Conservation (phyloP, 2,888 invertebrate genomes). For the Drosophila vallismaia region DNA sequence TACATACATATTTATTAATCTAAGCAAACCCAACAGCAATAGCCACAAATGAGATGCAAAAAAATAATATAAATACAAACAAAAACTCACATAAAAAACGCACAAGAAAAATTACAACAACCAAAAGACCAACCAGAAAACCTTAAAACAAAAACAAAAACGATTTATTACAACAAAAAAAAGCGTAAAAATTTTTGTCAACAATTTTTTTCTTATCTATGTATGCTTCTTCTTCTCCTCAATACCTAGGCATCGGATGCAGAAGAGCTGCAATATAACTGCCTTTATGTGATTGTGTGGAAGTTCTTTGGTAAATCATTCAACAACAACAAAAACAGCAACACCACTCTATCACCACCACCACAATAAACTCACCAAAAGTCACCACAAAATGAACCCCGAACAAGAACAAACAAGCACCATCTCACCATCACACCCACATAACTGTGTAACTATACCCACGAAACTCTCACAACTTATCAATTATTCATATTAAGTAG, state of each 20-base stretch:
- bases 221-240: constrained; percentile 68
- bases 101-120: constrained; percentile 26
- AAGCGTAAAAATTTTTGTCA: constrained; percentile 40
- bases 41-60: constrained; percentile 27
- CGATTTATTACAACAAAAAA: constrained; percentile 19
- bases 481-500: constrained; percentile 1
- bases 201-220: constrained; percentile 67
- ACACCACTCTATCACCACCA: constrained; percentile 21
- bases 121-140: constrained; percentile 19
- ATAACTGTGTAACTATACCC: constrained; percentile 34
- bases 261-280: constrained; percentile 86
- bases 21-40: constrained; percentile 25
- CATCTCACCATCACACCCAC: constrained; percentile 24
- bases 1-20: constrained; percentile 11
- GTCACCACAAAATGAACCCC: constrained; percentile 7
- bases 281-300: constrained; percentile 89
- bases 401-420: constrained; percentile 34
- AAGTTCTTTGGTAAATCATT: constrained; percentile 87
- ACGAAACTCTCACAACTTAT: constrained; percentile 1
- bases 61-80: constrained; percentile 10
- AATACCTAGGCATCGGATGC: constrained; percentile 82
- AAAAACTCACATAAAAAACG: constrained; percentile 18
- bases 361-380: constrained; percentile 14
- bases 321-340: constrained; percentile 52
- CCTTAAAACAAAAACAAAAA: constrained; percentile 9